These are phyloP conservation scores for Acrocephalus scirpaceus DNA, from an alignment of 2,797 vertebrate genomes.

Conservation along the genomic window DNA sequence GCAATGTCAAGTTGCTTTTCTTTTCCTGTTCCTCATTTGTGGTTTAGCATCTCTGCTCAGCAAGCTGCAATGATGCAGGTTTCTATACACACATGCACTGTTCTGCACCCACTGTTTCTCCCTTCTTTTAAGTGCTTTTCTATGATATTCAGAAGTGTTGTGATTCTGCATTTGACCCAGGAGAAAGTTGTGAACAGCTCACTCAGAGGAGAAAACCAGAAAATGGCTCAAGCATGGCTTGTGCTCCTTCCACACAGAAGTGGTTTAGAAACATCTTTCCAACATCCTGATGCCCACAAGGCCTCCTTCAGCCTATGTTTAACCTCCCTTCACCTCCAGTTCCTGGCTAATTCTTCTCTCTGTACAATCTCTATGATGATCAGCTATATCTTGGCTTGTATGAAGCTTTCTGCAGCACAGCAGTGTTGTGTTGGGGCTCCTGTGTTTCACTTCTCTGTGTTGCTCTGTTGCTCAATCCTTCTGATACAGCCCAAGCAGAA, in stretches of 20 bases:
- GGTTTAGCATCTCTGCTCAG: neutral
- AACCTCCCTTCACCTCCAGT: neutral
- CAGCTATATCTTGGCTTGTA: neutral
- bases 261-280: neutral
- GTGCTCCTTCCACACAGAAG: neutral
- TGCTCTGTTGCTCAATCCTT: accelerated
- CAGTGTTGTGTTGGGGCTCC: neutral
- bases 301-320: neutral
- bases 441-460: neutral
- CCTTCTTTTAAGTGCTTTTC: neutral
- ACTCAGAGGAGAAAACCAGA: neutral
- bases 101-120: neutral
- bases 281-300: neutral
- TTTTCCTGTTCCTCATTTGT: neutral
- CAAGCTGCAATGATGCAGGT: neutral
- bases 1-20: neutral
- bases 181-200: neutral
- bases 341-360: neutral
- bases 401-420: neutral
- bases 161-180: neutral
- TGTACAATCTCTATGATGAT: neutral
- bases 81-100: neutral
- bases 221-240: neutral
- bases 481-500: neutral
- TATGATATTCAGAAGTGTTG: neutral